Base-by-base conservation (phyloP, 2,888 invertebrate species). In the Himalopsyche tibetana region DNA sequence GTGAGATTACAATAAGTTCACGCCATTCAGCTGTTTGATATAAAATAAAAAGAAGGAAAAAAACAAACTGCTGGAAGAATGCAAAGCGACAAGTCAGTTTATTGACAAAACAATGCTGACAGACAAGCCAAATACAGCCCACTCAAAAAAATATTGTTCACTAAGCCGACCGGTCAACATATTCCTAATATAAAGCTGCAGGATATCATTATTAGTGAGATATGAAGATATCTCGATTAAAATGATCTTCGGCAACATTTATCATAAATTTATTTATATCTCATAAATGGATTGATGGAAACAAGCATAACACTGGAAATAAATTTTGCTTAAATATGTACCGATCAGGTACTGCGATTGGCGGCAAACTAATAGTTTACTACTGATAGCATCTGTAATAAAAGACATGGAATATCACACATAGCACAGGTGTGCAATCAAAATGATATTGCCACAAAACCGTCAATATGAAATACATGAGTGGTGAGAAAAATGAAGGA, bases 21-120 rank as follows among this genome's bases (percentile, higher is more conserved):
- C 51, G 19, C 19, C 19, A 8, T 28, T 63, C 19, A 28, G 28
- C 63, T 63, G 63, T 19, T 19, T 5, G 19, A 56, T 63, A 86
- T 84, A 87, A n/a, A 83, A 17, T 42, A 55, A 82, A 55, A 82
- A 82, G 11, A 36, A 56, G 36, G 15, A 51, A 51, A 82, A 8
- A 38, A 82, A 45, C n/a, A 51, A 55, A 55, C 40, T n/a, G 55
- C 45, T 82, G n/a, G 19, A 82, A 28, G 40, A 81, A 55, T 55
- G n/a, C 82, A 56, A 40, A 82, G 38, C 40, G 55, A 28, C 74
- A 12, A 74, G 36, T 74, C 74, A 74, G 12, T 38, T 36, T 74
- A 38, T 74, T 36, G 74, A 74, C 15, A 15, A 74, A 74, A 74
- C 36, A 74, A 74, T 38, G 74, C 74, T 74, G 74, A 74, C 28